Evolutionary conservation across 1,140 invertebrate species (phyloP), one percentile per base, ranked within the genome.

Genomic region (Papilio polytes): DNA sequence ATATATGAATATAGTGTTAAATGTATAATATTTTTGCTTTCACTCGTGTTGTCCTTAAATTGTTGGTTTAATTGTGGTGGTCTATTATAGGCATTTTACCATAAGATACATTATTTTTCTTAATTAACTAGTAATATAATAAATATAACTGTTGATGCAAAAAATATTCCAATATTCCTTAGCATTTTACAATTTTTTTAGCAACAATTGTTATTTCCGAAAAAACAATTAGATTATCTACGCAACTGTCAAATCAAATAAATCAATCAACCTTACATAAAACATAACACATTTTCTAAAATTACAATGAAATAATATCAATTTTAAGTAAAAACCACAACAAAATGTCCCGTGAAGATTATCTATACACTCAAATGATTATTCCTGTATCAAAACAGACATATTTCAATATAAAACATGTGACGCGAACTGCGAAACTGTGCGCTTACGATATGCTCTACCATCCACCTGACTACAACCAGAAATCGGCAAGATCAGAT

Each of bases 381-480:
- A 92, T 94, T 80, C 92, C 92, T 4, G 88, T 88, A 2, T 94
- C 92, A 0, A 88, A 91, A 72, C 84, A 87, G 31, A 90, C 91
- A 3, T 94, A 82, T 78, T 94, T 91, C 73, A 94, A 94, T 80
- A 94, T 91, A 0, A 88, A 92, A 18, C 90, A 90, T 86, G 80
- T 81, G 22, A 78, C 86, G 0, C 84, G 84, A 53, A 83, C 80
- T 3, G 80, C 80, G 46, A 87, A 84, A 1, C 80, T 94, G 18
- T 93, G 91, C 74, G 86, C 91, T 0, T 94, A 94, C 63, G 92
- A 94, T n/a, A 94, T 93, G 91, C 84, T 94, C n/a, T 92, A 90
- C 74, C 92, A 94, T 78, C 92, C 92, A 0, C 92, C 92, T 0
- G 91, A 92, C 70, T 94, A 94, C 79, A 91, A 94, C 53, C 92